Evolutionary conservation across 2,797 vertebrate species (phyloP), one percentile per base, ranked within the genome.

Genomic region (Tinamus major): DNA sequence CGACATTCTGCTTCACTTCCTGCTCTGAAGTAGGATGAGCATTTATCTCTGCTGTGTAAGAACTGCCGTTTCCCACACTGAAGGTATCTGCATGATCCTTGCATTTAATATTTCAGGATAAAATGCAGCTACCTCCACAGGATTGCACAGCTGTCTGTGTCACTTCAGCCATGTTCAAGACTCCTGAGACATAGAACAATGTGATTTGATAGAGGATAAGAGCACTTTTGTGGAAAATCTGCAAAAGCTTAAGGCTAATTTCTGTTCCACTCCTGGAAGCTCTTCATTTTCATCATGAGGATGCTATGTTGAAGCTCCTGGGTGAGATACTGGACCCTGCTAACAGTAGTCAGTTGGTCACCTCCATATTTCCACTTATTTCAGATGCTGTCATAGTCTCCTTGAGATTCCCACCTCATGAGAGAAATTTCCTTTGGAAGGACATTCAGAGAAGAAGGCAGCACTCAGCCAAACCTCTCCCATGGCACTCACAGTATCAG

Each of bases 351-450:
- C 89, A 74, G 2, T 76, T 88, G 59, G 41, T 21, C 23, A 37
- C 79, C 85, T 94, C 35, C 3, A 1, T 68, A 79, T 81, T 93
- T 91, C 21, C 29, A 20, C 15, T 6, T 6, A 4, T 75, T 95
- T 92, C 58, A 84, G 82, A 96, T 85, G 46, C 20, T 39, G 67
- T 53, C 48, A 42, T 63, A 76, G 69, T 72, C 10, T 86, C 19
- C 69, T 53, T 41, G 18, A 79, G 49, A 70, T 8, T 67, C 13
- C 37, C 33, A 76, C 23, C 58, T 89, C 61, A 35, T 18, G n/a
- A 89, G 51, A 92, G 46, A 72, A 82, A 79, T 90, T 89, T 90
- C 71, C 49, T 51, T n/a, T 68, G 31, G n/a, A 80, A 91, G 15
- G n/a, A 2, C 6, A 88, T 74, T n/a, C 33, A 80, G 41, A 79